phyloP scores from a whole-genome alignment of 2,888 invertebrate genomes.

The Eupelmus urozonus region DNA sequence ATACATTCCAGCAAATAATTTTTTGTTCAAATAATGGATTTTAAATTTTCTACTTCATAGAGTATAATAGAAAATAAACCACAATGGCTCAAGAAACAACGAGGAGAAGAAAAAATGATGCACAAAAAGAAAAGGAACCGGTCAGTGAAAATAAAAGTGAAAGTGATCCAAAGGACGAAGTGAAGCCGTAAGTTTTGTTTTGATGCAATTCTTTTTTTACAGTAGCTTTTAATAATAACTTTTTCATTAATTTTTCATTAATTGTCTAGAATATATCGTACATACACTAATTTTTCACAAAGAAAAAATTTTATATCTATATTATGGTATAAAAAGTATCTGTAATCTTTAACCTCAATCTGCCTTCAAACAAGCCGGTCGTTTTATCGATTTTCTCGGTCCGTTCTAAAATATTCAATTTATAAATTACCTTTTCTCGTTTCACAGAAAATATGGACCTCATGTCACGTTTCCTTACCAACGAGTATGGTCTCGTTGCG shows the following conservation, averaged over 20 bases:
- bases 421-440: constrained; percentile 19
- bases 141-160: constrained; percentile 31
- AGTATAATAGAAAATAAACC: not conserved
- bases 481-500: constrained; percentile 77
- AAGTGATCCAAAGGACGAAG: constrained; percentile 28
- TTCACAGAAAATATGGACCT: constrained; percentile 77
- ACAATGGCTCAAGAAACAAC: constrained; percentile 68
- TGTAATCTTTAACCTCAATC: constrained; percentile 38
- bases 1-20: not conserved
- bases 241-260: no score
- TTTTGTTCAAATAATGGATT: constrained; percentile 42
- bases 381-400: constrained; percentile 25
- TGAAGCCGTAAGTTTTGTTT: constrained; percentile 57
- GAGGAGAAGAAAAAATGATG: constrained; percentile 65
- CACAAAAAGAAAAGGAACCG: constrained; percentile 59
- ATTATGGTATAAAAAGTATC: not conserved
- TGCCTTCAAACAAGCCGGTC: constrained; percentile 3
- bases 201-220: not conserved
- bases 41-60: constrained; percentile 28
- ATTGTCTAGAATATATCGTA: no score
- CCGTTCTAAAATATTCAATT: constrained; percentile 17
- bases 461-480: constrained; percentile 76
- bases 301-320: not conserved
- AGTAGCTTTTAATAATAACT: no score
- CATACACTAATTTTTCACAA: no score